phyloP scores from a whole-genome alignment of 2,113 vertebrate species.

The Diphyllodes magnificus region DNA sequence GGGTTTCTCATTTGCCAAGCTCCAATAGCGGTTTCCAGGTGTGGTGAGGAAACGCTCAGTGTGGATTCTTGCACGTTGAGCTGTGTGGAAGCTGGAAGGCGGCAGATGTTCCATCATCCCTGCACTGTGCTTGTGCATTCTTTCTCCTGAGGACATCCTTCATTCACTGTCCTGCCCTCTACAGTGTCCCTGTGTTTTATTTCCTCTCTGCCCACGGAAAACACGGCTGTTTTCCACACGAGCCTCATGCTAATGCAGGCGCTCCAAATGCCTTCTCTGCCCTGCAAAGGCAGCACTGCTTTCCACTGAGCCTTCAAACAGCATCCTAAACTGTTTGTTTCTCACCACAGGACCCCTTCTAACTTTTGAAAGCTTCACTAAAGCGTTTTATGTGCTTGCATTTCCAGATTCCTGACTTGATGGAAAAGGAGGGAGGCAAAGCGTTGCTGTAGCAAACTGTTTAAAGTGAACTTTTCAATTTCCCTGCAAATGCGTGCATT shows the following conservation, averaged over 20 bases:
- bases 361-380: not conserved
- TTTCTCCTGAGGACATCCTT: not conserved
- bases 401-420: conserved; percentile 1
- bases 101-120: not conserved
- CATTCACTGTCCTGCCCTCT: not conserved
- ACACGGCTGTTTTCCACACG: not conserved
- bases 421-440: not conserved
- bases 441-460: not conserved
- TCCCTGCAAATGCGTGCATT: not conserved
- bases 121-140: fast-evolving
- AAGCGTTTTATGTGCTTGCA: not conserved
- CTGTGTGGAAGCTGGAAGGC: not conserved
- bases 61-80: not conserved
- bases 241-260: conserved; percentile 14
- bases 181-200: not conserved
- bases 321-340: conserved; percentile 39
- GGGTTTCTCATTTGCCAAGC: not conserved
- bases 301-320: conserved; percentile 57
- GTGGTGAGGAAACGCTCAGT: not conserved
- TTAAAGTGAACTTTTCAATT: not conserved
- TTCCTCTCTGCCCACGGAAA: not conserved
- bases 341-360: conserved; percentile 15
- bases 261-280: not conserved
- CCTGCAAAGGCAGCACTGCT: conserved; percentile 19
- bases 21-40: not conserved